Evolutionary conservation across 1,140 invertebrate genomes (phyloP).

Genomic region (Pteromalus puparum): DNA sequence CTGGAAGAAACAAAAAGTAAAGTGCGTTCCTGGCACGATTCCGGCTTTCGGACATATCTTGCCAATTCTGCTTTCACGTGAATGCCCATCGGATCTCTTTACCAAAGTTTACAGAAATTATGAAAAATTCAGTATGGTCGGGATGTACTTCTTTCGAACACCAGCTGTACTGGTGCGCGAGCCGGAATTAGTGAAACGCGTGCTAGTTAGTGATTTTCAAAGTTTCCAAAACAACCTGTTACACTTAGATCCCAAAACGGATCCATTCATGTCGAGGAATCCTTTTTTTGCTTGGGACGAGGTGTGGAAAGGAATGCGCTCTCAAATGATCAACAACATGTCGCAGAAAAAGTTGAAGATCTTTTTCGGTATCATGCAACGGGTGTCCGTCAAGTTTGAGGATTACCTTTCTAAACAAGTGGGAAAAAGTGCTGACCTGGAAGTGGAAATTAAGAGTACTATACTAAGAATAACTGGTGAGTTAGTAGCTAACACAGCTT

Average conservation of each 20-base stretch:
- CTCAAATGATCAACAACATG: slow-evolving; percentile 51
- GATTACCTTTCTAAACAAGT: slow-evolving; percentile 11
- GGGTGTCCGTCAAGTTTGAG: slow-evolving; percentile 10
- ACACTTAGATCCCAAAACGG: slow-evolving; percentile 47
- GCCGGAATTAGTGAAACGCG: slow-evolving; percentile 65
- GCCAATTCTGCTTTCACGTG: background rate
- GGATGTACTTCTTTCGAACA: slow-evolving; percentile 62
- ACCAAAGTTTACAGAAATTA: background rate
- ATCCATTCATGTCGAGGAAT: slow-evolving; percentile 58
- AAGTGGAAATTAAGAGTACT: slow-evolving; percentile 6
- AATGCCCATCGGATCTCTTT: background rate
- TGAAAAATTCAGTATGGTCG: slow-evolving; percentile 59
- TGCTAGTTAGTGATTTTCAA: slow-evolving; percentile 66
- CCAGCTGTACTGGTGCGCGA: slow-evolving; percentile 65
- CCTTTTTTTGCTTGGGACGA: slow-evolving; percentile 61
- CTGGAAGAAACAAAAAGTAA: background rate
- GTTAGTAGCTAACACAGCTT: slow-evolving; percentile 48
- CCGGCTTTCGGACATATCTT: background rate
- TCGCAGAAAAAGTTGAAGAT: slow-evolving; percentile 58
- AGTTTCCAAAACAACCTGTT: slow-evolving; percentile 52
- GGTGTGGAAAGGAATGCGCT: slow-evolving; percentile 53
- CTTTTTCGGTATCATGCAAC: slow-evolving; percentile 30
- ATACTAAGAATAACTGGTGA: slow-evolving; percentile 48
- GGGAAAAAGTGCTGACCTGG: background rate
- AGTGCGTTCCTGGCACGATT: background rate